Evolutionary conservation across 2,113 vertebrate genomes (phyloP).

Genomic region (Chloebia gouldiae): DNA sequence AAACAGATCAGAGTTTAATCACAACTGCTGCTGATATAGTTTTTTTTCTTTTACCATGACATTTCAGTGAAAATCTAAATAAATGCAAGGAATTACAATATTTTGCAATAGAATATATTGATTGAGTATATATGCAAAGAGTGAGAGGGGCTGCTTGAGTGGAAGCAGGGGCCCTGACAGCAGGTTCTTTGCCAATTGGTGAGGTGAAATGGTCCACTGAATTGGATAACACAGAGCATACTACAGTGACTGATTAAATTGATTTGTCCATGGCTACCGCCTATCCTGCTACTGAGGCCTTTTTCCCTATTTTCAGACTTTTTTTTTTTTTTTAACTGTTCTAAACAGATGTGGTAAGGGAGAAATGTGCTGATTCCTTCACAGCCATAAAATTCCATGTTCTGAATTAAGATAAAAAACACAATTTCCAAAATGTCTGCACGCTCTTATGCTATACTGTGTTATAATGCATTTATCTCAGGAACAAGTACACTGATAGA

Average conservation of each 20-base stretch:
- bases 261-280: slow-evolving; percentile 28
- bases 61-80: not conserved
- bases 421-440: not conserved
- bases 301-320: slow-evolving; percentile 48
- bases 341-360: not conserved
- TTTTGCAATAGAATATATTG: not conserved
- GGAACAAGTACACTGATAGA: not conserved
- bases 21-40: not conserved
- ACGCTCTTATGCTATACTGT: not conserved
- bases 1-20: not conserved
- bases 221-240: slow-evolving; percentile 55
- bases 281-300: slow-evolving; percentile 23
- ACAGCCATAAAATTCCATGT: not conserved
- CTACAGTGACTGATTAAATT: slow-evolving; percentile 67
- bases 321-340: not conserved
- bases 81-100: not conserved
- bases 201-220: slow-evolving; percentile 63
- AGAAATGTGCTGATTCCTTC: not conserved
- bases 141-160: slow-evolving; percentile 10
- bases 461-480: not conserved
- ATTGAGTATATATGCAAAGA: not conserved
- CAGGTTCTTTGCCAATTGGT: slow-evolving; percentile 52
- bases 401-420: not conserved
- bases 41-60: not conserved
- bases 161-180: slow-evolving; percentile 30